phyloP scores from a whole-genome alignment of 2,797 vertebrate genomes.

The Enteromius fasciolatus region DNA sequence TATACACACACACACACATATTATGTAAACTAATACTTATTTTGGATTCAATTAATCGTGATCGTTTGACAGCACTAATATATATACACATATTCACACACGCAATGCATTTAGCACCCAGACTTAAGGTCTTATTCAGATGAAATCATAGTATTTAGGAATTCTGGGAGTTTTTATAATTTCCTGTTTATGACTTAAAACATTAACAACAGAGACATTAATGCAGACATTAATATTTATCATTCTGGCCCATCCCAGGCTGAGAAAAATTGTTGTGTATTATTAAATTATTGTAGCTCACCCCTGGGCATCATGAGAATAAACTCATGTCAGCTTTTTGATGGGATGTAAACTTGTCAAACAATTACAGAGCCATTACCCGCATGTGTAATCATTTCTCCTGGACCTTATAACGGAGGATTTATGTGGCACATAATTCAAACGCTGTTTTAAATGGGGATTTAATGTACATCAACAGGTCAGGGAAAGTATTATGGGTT shows the following conservation, averaged over 20 bases:
- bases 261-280: background rate
- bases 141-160: constrained; percentile 34
- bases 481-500: constrained; percentile 70
- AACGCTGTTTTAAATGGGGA: constrained; percentile 61
- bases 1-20: no score
- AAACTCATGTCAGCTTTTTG: constrained; percentile 52
- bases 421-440: constrained; percentile 69
- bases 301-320: constrained; percentile 33
- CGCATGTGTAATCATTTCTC: constrained; percentile 60
- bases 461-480: constrained; percentile 76
- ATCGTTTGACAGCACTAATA: no score
- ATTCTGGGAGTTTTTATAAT: constrained; percentile 36
- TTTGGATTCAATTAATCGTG: no score
- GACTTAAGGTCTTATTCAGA: constrained; percentile 46
- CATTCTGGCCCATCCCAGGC: background rate
- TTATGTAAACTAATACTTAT: no score
- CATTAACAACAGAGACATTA: constrained; percentile 25
- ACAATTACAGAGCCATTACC: constrained; percentile 63
- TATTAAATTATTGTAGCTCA: background rate
- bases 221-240: constrained; percentile 10
- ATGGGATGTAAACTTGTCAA: constrained; percentile 58
- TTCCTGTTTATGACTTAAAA: constrained; percentile 3
- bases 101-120: background rate
- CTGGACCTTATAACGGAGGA: constrained; percentile 64
- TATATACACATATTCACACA: no score